phyloP scores from a whole-genome alignment of 2,797 vertebrate genomes.

The Podarcis siculus region DNA sequence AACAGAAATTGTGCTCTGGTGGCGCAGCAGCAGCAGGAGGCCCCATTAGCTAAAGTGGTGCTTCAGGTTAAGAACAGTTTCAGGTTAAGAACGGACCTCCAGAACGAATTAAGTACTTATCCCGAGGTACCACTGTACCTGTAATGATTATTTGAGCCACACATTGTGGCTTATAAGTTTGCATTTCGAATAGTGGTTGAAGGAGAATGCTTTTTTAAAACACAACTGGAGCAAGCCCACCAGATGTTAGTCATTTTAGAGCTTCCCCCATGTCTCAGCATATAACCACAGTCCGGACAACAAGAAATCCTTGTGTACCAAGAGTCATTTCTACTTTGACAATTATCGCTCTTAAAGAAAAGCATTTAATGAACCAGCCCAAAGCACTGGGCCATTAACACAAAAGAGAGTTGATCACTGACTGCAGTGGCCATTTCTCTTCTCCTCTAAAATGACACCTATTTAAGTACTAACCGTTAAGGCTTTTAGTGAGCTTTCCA shows the following conservation, averaged over 20 bases:
- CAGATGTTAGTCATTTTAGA: slow-evolving; percentile 23
- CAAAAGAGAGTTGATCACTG: slow-evolving; percentile 35
- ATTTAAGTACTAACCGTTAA: slow-evolving; percentile 55
- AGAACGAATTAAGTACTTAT: too few relatives aligned
- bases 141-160: background rate
- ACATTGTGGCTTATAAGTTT: background rate
- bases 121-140: too few relatives aligned
- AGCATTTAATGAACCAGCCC: slow-evolving; percentile 27
- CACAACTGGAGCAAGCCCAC: background rate
- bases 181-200: slow-evolving; percentile 2
- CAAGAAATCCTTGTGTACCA: background rate
- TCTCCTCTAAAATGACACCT: slow-evolving; percentile 37
- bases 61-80: too few relatives aligned
- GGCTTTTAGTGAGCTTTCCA: slow-evolving; percentile 44
- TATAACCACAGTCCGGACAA: slow-evolving; percentile 6
- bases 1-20: too few relatives aligned
- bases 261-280: background rate
- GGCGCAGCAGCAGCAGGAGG: too few relatives aligned
- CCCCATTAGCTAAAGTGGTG: too few relatives aligned
- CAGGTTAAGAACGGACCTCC: too few relatives aligned
- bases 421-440: slow-evolving; percentile 51
- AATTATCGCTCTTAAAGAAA: slow-evolving; percentile 9
- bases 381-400: slow-evolving; percentile 55
- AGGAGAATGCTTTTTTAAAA: background rate
- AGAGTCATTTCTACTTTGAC: slow-evolving; percentile 15